Base-by-base conservation (phyloP, 1,140 invertebrate species). In the Temnothorax longispinosus region DNA sequence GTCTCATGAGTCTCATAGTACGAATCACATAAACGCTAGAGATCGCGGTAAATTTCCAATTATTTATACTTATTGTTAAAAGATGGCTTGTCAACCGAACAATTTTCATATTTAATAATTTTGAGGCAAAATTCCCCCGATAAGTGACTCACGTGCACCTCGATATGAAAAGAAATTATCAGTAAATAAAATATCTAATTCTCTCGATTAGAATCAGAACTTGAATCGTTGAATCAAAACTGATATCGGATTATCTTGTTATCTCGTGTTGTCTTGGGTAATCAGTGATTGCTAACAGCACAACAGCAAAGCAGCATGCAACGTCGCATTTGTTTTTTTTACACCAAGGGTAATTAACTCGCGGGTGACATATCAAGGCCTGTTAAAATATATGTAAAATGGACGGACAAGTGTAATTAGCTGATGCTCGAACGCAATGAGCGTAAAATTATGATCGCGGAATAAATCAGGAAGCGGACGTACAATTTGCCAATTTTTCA, bases 211-310 rank as follows among this genome's bases (percentile, higher is more conserved):
- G 27, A 27, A 27, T 50, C 13, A 15, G 32, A 50, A 32, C 8
- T 47, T 69, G 44, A 2, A 35, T 44, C 38, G 41, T 47, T 69
- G 44, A 2, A 35, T 44, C 38, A 50, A 18, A 60, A 69, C 21
- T 4, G 41, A 72, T 87, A 81, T 67, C n/a, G 41, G 67, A 87
- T 81, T 87, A 75, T 87, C 75, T 47, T 50, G 44, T 84, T 50
- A 75, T 87, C 60, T 7, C 18, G 8, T 27, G 27, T 82, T 72
- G 32, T 32, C 54, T 54, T 64, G 75, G 35, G 41, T 54, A 81
- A 58, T 15, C 32, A 27, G 27, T 27, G 27, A 27, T 27, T 27
- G 27, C 27, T 27, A 27, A 27, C 27, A 27, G 1, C 27, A n/a
- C 54, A 10, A 54, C 8, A 32, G n/a, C 18, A 50, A 38, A 74